These are phyloP conservation scores for Drepanosiphum platanoidis DNA, from an alignment of 2,888 invertebrate genomes.

Conservation along the genomic window DNA sequence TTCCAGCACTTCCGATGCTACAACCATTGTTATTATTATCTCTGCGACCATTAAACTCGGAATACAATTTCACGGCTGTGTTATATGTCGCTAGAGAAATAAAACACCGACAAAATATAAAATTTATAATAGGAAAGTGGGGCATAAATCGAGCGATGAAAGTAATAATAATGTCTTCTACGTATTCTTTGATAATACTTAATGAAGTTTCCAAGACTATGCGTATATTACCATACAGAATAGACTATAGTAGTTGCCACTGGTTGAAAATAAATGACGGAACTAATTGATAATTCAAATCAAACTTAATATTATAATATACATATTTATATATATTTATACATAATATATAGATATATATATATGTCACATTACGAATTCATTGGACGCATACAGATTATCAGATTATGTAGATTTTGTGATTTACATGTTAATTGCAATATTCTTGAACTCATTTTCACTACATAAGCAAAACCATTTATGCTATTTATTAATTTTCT, in stretches of 20 bases:
- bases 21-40: not conserved
- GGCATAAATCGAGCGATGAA: not conserved
- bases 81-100: slow-evolving; percentile 1
- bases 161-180: not conserved
- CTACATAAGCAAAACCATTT: slow-evolving; percentile 9
- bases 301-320: slow-evolving; percentile 26
- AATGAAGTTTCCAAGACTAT: not conserved
- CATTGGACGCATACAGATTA: slow-evolving; percentile 40
- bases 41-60: not conserved
- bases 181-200: not conserved
- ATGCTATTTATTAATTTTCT: not conserved
- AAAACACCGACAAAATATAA: not conserved
- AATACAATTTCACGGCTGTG: not conserved
- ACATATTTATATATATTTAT: not conserved
- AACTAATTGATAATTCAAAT: slow-evolving; percentile 37
- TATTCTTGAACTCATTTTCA: slow-evolving; percentile 32
- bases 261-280: slow-evolving; percentile 14
- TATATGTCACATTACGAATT: slow-evolving; percentile 26
- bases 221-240: not conserved
- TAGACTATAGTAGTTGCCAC: slow-evolving; percentile 1
- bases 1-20: not conserved
- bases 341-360: not conserved
- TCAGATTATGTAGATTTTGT: slow-evolving; percentile 48
- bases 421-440: slow-evolving; percentile 53
- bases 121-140: not conserved